Conservation (phyloP, 2,888 invertebrate genomes). For the Hirtodrosophila confusa region DNA sequence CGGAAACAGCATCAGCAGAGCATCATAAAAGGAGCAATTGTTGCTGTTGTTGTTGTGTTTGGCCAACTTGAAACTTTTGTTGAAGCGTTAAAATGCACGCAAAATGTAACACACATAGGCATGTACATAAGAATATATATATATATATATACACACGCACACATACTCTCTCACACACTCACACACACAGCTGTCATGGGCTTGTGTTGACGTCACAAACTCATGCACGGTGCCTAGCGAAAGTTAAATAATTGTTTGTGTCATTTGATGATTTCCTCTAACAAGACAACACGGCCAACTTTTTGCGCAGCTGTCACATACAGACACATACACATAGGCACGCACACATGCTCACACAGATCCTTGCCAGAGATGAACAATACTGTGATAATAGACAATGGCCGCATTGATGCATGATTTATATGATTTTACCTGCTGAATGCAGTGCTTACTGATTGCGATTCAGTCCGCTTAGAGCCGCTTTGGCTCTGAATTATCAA, state of each 20-base stretch:
- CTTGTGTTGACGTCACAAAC: constrained; percentile 65
- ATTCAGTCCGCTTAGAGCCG: no score
- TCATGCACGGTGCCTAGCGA: constrained; percentile 69
- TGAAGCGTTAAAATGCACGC: constrained; percentile 57
- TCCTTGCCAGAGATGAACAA: constrained; percentile 30
- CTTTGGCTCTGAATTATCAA: no score
- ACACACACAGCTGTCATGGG: constrained; percentile 54
- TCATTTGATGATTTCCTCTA: constrained; percentile 79
- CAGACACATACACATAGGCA: constrained; percentile 20
- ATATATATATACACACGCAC: neutral
- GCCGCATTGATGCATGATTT: no score
- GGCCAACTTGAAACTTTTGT: constrained; percentile 63
- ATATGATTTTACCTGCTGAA: neutral
- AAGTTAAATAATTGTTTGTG: constrained; percentile 80
- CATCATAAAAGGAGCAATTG: constrained; percentile 45
- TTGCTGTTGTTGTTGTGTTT: constrained; percentile 44
- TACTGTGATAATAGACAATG: no score
- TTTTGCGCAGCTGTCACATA: constrained; percentile 58
- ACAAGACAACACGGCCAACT: constrained; percentile 62
- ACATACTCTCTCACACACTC: neutral
- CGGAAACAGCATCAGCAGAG: constrained; percentile 3
- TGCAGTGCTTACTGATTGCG: no score
- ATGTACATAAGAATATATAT: constrained; percentile 7
- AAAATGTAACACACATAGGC: constrained; percentile 29
- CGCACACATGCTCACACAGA: constrained; percentile 10